Conservation (phyloP, 2,888 invertebrate genomes). For the Arrhopalites spinosus region DNA sequence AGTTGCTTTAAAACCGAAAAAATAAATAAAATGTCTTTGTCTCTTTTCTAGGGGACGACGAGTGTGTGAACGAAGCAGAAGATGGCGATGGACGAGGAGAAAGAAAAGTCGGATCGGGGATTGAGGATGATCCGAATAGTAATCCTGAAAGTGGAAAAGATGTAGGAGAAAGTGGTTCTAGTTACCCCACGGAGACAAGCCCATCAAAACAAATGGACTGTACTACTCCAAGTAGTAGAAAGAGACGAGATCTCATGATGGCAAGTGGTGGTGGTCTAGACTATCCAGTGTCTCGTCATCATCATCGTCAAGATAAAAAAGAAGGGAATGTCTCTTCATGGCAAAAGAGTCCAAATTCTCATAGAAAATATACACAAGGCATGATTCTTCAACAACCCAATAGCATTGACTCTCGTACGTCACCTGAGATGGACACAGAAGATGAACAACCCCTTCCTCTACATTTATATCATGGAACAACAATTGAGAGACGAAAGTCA, state of each 20-base stretch:
- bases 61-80: constrained; percentile 47
- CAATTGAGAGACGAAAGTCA: not conserved
- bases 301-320: not conserved
- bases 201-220: not conserved
- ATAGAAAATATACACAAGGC: not conserved
- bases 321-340: not conserved
- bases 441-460: not conserved
- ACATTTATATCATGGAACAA: not conserved
- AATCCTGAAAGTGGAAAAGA: not conserved
- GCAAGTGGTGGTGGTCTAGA: not conserved
- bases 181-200: not conserved
- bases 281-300: not conserved
- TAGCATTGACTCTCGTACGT: not conserved
- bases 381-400: not conserved
- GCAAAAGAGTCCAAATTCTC: constrained; percentile 13
- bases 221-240: too few relatives aligned
- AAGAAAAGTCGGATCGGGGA: constrained; percentile 31
- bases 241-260: not conserved
- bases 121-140: constrained; percentile 33
- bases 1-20: not conserved
- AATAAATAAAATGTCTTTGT: too few relatives aligned
- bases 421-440: constrained; percentile 13
- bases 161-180: not conserved
- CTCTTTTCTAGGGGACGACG: constrained; percentile 31
- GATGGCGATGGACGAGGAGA: constrained; percentile 41